Base-by-base conservation (phyloP, 2,113 vertebrate genomes). In the Poecilia latipinna region DNA sequence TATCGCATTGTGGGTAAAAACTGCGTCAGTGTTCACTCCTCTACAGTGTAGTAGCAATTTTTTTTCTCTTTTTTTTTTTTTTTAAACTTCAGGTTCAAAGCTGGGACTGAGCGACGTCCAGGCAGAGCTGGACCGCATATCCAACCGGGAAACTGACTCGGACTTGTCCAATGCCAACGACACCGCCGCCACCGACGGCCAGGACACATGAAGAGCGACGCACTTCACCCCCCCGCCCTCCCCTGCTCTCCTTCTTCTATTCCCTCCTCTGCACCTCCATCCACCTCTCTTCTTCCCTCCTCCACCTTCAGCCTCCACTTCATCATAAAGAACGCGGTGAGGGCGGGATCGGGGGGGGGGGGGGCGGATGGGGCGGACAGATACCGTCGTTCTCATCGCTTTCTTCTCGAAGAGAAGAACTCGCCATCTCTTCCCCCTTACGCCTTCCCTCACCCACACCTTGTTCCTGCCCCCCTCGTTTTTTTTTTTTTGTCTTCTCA, bases 101-200 rank as follows among this genome's bases (percentile, higher is more conserved):
- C 94, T 97, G 88, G 97, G 97, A 82, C 94, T 99, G 90, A 97
- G 97, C 48, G 98, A 99, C 24, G 97, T 99, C 91, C 98, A 99
- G 71, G 98, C 97, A 15, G 98, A 99, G 91, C 88, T 99, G 87
- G 97, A 99, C 93, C 97, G 97, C 93, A 99, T 99, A 88, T 96
- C 97, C 92, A 96, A 95, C 87, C 96, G 97, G 68, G 97, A 98
- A 85, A 93, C 94, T 61, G 95, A 95, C 82, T 87, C 86, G 0
- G 90, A 95, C 67, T 95, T 96, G 89, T 85, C 96, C 88, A 94
- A 96, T 48, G 86, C 96, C 90, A 94, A 96, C 79, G 92, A 96
- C 28, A 95, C 96, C 90, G 95, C 97, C 84, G 93, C 96, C 86
- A 95, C 97, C 91, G 96, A 96, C 37, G 96, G 97, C 87, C 95